phyloP scores from a whole-genome alignment of 2,888 invertebrate species.

The Cheilosia scutellata region DNA sequence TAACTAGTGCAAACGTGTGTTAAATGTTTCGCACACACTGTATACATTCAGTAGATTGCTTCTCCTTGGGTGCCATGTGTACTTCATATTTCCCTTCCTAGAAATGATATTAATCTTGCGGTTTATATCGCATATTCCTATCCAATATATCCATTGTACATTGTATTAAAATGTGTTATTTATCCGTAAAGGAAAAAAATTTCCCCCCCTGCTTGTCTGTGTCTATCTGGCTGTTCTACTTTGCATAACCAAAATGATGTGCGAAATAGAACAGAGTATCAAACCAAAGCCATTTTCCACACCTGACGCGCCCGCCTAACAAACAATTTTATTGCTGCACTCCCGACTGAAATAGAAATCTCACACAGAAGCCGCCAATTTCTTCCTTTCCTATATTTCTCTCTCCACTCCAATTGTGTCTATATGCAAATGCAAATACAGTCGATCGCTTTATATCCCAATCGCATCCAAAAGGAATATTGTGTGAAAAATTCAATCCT shows the following conservation, averaged over 20 bases:
- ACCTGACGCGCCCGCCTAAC: slow-evolving; percentile 63
- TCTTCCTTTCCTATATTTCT: neutral
- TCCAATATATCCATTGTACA: slow-evolving; percentile 37
- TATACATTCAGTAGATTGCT: slow-evolving; percentile 11
- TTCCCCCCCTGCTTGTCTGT: neutral
- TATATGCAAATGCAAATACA: slow-evolving; percentile 19
- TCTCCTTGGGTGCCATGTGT: slow-evolving; percentile 51
- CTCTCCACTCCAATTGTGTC: neutral
- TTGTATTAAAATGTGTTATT: slow-evolving; percentile 66
- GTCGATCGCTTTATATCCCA: slow-evolving; percentile 66
- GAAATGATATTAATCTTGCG: slow-evolving; percentile 61
- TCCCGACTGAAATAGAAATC: slow-evolving; percentile 70
- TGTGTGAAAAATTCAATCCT: slow-evolving; percentile 75
- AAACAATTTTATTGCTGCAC: slow-evolving; percentile 71
- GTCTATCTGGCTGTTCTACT: slow-evolving; percentile 8
- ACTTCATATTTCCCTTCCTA: slow-evolving; percentile 13
- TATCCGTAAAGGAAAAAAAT: slow-evolving; percentile 28
- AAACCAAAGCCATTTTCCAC: slow-evolving; percentile 67
- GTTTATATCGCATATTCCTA: slow-evolving; percentile 51
- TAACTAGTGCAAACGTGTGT: too few species aligned
- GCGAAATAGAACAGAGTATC: slow-evolving; percentile 70
- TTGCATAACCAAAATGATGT: slow-evolving; percentile 74
- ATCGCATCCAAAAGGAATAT: slow-evolving; percentile 62
- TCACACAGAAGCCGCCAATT: slow-evolving; percentile 25
- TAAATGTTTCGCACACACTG: neutral